Conservation (phyloP, 2,797 vertebrate genomes). For the Dendrocincla fuliginosa region DNA sequence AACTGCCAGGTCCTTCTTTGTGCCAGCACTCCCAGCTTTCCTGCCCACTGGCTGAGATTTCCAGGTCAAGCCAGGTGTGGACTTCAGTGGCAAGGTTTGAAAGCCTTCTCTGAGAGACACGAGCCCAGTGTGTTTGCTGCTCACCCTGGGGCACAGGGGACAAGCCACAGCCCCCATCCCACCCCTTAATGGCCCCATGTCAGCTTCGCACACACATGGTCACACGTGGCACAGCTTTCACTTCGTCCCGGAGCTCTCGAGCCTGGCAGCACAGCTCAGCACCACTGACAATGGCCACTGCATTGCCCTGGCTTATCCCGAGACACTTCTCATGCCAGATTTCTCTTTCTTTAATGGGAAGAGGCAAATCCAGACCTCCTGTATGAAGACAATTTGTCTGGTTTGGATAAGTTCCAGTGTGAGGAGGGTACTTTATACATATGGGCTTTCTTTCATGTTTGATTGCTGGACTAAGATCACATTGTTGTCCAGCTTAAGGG, state of each 20-base stretch:
- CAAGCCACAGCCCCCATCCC: not conserved
- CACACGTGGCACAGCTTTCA: not conserved
- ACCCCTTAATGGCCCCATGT: accelerated
- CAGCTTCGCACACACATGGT: accelerated
- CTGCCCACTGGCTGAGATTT: not conserved
- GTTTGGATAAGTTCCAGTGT: constrained; percentile 54
- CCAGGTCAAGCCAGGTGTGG: not conserved
- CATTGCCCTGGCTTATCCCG: not conserved
- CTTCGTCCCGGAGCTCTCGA: not conserved
- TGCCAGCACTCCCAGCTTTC: not conserved
- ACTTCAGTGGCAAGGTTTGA: not conserved
- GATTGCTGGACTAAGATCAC: constrained; percentile 46
- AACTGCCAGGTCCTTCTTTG: not conserved
- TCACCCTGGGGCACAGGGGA: not conserved
- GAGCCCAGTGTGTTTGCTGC: not conserved
- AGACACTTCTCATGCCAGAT: not conserved
- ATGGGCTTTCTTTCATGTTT: constrained; percentile 42
- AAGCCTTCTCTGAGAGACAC: not conserved
- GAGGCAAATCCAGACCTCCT: not conserved
- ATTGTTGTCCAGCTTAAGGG: constrained; percentile 40
- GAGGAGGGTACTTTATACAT: constrained; percentile 14
- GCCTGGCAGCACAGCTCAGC: not conserved
- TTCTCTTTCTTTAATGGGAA: not conserved
- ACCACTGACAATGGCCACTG: not conserved
- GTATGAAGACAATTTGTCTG: constrained; percentile 19